Evolutionary conservation across 2,888 invertebrate species (phyloP), one percentile per base, ranked within the genome.

Genomic region (Eretmocerus hayati): DNA sequence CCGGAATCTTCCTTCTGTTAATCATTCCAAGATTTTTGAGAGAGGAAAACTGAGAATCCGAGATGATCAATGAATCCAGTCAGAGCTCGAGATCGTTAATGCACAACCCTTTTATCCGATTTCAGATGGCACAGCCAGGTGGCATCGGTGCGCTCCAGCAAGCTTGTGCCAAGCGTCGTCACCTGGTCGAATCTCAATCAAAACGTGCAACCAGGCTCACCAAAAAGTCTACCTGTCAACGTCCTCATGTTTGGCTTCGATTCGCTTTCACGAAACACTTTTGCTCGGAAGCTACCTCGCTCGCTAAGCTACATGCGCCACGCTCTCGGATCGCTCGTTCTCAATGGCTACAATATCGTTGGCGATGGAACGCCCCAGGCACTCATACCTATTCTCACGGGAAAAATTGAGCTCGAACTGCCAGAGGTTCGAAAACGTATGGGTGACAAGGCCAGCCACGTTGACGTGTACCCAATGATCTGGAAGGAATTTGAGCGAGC

Each of bases 291-390:
- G 63, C 73, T 92, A 59, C 89, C 90, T 1, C 81, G 82, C 59
- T 83, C 84, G 8, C 87, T 86, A 65, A 74, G 78, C 13, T 86
- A 81, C 65, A 65, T 91, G 40, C 79, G 75, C 1, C 74, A 83
- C 23, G 73, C 76, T 15, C 65, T 89, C 41, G 72, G 77, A 6
- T 80, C 81, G 2, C 73, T 80, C 21, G 75, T 88, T 9, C 68
- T 92, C 11, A 76, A 86, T 59, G 87, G 88, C 62, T 88, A 76
- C 63, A 90, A 90, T 62, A 90, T 90, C 58, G 81, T 90, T 0
- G 90, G 90, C 0, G 90, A 90, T 65, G 90, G 90, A 0, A 90
- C 90, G 0, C 88, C 90, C 0, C 89, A 87, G 44, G 90, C 92
- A 0, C 67, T 93, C 26, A 88, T 91, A 57, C 93, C 93, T 0